Base-by-base conservation (phyloP, 2,797 vertebrate genomes). In the Pseudochromis fuscus region DNA sequence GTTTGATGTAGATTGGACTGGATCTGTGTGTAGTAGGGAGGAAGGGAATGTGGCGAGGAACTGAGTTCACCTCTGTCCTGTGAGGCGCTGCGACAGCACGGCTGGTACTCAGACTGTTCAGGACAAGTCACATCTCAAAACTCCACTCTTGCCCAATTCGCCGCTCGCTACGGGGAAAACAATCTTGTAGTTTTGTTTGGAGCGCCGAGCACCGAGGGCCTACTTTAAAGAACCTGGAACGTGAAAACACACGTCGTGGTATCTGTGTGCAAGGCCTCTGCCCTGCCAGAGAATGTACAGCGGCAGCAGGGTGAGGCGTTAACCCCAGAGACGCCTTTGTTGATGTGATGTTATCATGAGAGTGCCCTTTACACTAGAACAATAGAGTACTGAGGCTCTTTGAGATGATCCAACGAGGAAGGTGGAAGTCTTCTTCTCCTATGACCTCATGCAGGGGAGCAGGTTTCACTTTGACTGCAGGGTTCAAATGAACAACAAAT, bases 1-100 rank as follows among this genome's bases (percentile, higher is more conserved):
- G 57, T 77, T 83, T 82, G 78, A 86, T 55, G 42, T 38, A 75
- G 49, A 88, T 74, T 48, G 45, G 66, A 83, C 40, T 71, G 52
- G 88, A 86, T 58, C 42, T 31, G 64, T 72, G 55, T 58, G 51
- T 4, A 7, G 49, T 1, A 27, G 30, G 55, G 61, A 45, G 19
- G 16, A 25, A 64, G 65, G 50, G 58, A 69, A 31, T 21, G 33
- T 21, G 25, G 35, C 46, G 55, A 24, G 67, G 19, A 56, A 57
- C 3, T 3, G 52, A 59, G 64, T 77, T 67, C 63, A 71, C 51
- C 60, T 72, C 67, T 72, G 6, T 46, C 9, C 71, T 58, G 64
- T 68, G 45, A 81, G 79, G 71, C 21, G 75, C 45, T 72, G 60
- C 51, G 82, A 82, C 53, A 49, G 72, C 60, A 40, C 24, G 58